Base-by-base conservation (phyloP, 2,797 vertebrate species). In the Neostethus bicornis region DNA sequence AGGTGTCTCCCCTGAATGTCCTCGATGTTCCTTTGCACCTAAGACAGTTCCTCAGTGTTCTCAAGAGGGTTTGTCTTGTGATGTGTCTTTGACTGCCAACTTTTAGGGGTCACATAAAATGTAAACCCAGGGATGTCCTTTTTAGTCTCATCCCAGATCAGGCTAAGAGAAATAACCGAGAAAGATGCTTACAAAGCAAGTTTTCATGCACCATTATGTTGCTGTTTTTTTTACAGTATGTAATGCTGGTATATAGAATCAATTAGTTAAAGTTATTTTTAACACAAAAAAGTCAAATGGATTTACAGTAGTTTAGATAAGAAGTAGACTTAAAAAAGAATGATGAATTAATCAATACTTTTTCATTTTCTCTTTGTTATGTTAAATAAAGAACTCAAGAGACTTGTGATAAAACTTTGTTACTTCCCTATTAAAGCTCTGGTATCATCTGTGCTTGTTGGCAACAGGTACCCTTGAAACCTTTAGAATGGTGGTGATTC, bases 1-100 rank as follows among this genome's bases (percentile, higher is more conserved):
- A 90, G 89, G 87, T 90, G 87, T 81, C 74, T 70, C 80, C 78
- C 73, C 45, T 20, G 50, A 75, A 77, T 55, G 63, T 76, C 67
- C 68, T 71, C 32, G n/a, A 43, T 74, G 70, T 79, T 70, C 75
- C 46, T 13, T 63, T 61, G 24, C 70, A 67, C 28, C 42, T 48
- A 4, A 28, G 38, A 66, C 52, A 51, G 70, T 39, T 42, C 62
- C 70, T 20, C 20, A 49, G 57, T 63, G 66, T 73, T 59, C 75
- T 63, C 52, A 53, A 51, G 45, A 61, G 75, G 81, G 66, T 65
- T 73, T 74, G 59, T 74, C 76, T 79, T 83, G 79, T 84, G 82
- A 84, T 77, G 61, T 13, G 55, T 56, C 41, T 49, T 19, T 39
- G 31, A 57, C 43, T 19, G 7, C 49, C 13, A 31, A 38, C 46